Evolutionary conservation across 2,113 vertebrate species (phyloP).

Genomic region (Elaphurus davidianus): DNA sequence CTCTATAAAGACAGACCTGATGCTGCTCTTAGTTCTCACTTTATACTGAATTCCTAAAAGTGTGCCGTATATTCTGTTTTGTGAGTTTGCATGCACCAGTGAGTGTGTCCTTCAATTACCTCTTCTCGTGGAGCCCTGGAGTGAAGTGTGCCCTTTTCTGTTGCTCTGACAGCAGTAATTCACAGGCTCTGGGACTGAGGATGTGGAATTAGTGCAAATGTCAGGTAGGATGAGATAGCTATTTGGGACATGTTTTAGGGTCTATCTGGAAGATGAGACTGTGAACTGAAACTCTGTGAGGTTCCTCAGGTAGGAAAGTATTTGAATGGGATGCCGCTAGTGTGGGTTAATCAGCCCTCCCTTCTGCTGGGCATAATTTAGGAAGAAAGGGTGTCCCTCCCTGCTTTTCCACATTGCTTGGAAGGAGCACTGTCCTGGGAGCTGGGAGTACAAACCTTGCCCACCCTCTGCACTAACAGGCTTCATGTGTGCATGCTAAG

Average conservation of each 20-base stretch:
- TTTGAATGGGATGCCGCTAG: not conserved
- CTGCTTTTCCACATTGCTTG: not conserved
- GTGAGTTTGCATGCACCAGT: not conserved
- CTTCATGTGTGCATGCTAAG: rapidly evolving
- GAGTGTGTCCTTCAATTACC: not conserved
- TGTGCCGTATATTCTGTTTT: not conserved
- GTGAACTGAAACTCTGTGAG: not conserved
- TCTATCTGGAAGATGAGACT: not conserved
- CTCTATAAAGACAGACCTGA: not conserved
- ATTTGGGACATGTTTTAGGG: not conserved
- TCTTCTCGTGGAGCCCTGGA: not conserved
- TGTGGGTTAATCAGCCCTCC: not conserved
- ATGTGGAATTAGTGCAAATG: not conserved
- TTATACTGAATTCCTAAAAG: not conserved
- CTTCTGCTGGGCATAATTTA: not conserved
- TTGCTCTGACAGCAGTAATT: not conserved
- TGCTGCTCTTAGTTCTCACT: not conserved
- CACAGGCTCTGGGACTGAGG: not conserved
- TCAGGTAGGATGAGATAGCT: not conserved
- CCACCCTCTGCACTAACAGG: not conserved
- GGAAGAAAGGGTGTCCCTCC: not conserved
- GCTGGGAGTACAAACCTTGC: not conserved
- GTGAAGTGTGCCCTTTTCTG: not conserved
- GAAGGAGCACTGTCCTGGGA: not conserved
- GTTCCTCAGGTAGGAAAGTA: not conserved